Evolutionary conservation across 2,888 invertebrate species (phyloP).

Genomic region (Sesamia inferens): DNA sequence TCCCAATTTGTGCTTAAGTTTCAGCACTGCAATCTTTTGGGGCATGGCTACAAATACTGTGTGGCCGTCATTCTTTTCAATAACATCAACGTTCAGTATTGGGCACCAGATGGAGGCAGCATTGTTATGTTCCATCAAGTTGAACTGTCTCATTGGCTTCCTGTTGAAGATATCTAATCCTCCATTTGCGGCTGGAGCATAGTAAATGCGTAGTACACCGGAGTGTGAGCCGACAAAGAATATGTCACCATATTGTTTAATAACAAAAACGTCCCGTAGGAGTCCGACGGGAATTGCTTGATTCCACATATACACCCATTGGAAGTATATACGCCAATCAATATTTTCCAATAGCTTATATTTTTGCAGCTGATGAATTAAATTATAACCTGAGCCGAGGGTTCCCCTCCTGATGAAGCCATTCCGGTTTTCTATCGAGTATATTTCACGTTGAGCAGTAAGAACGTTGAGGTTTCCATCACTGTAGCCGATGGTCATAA

Average conservation of each 20-base stretch:
- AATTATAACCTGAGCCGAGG: constrained; percentile 64
- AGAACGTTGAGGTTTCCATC: constrained; percentile 68
- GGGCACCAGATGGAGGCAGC: not conserved
- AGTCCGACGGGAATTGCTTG: constrained; percentile 72
- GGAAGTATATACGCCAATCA: constrained; percentile 78
- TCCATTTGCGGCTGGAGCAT: not conserved
- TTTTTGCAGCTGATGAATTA: constrained; percentile 66
- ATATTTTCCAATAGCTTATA: constrained; percentile 78
- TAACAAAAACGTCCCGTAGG: constrained; percentile 70
- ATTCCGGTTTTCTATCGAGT: constrained; percentile 58
- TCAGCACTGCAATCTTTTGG: constrained; percentile 6
- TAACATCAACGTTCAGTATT: constrained; percentile 17
- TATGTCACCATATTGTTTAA: constrained; percentile 58
- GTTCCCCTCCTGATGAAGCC: constrained; percentile 52
- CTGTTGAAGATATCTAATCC: constrained; percentile 5
- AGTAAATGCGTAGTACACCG: constrained; percentile 8
- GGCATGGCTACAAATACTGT: constrained; percentile 16
- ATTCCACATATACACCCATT: constrained; percentile 75
- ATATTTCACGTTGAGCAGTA: constrained; percentile 73
- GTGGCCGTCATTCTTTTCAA: constrained; percentile 2
- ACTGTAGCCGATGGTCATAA: constrained; percentile 71
- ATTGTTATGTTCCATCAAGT: not conserved
- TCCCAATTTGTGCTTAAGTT: constrained; percentile 8
- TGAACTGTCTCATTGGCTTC: constrained; percentile 4
- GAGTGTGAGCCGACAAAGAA: constrained; percentile 6